Base-by-base conservation (phyloP, 2,113 vertebrate species). In the Passer montanus region DNA sequence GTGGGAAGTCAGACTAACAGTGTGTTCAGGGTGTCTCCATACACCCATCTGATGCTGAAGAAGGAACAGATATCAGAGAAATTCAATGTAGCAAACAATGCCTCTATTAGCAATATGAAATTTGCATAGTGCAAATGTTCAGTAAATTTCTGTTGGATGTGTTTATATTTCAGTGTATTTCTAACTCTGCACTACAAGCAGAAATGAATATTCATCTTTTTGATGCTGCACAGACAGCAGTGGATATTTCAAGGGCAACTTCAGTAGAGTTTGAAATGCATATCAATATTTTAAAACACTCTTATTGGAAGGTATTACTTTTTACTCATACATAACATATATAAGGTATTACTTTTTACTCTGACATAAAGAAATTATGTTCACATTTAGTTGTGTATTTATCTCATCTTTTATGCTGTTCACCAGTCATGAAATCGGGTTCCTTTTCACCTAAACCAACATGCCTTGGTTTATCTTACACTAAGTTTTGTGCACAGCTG, bases 231-330 rank as follows among this genome's bases (percentile, higher is more conserved):
- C 47, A 69, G 46, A n/a, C 14, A 64, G 44, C 27, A 73, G 41
- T 16, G 19, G 9, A 2, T 86, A 9, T 81, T 89, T 80, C 64
- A 89, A 53, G n/a, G 26, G 26, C 19, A 84, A 11, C 33, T 50
- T 77, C 26, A 70, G 33, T 24, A 31, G 67, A 64, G 50, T 82
- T 50, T 82, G 30, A 85, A 88, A 88, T 58, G 13, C 4, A 9
- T 26, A 47, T 35, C 43, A 55, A 64, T 5, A 15, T 41, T 84
- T 73, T 43, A 39, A 93, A 79, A 46, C 2, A 21, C 6, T 41
- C 8, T 82, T 84, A 55, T 60, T 95, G 82, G 67, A 89, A 96
- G 35, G 15, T 93, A 46, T 87, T 84, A 81, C 13, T 84, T 91
- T 84, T 90, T 58, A 94, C 39, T 96, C 24, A 15, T 69, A 28